phyloP scores from a whole-genome alignment of 2,888 invertebrate species.

The Graphium colonna region DNA sequence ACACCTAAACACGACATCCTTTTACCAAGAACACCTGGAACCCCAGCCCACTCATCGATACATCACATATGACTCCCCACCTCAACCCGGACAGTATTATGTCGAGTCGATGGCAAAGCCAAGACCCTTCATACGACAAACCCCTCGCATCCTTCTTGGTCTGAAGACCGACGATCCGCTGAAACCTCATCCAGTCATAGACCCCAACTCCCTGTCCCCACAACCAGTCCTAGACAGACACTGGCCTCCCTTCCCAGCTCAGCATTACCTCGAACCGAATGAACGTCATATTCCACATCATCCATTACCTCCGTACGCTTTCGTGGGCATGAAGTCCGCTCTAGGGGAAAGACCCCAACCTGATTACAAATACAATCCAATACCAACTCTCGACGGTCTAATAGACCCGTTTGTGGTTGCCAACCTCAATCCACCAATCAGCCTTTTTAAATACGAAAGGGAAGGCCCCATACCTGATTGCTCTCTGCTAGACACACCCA shows the following conservation, averaged over 20 bases:
- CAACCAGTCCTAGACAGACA: conserved; percentile 60
- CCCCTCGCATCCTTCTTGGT: conserved; percentile 66
- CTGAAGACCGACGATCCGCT: conserved; percentile 62
- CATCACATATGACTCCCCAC: conserved; percentile 62
- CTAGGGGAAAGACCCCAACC: conserved; percentile 61
- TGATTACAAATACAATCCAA: conserved; percentile 65
- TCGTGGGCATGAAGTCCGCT: conserved; percentile 68
- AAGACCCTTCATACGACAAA: conserved; percentile 43
- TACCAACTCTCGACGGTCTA: conserved; percentile 60
- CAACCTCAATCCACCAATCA: conserved; percentile 56
- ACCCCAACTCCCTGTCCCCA: conserved; percentile 62
- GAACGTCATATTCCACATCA: conserved; percentile 57
- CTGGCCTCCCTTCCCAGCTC: conserved; percentile 72
- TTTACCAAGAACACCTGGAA: too few relatives aligned
- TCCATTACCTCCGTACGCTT: conserved; percentile 64
- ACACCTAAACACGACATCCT: too few relatives aligned
- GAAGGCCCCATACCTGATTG: conserved; percentile 70
- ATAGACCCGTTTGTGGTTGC: conserved; percentile 64
- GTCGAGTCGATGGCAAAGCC: conserved; percentile 62
- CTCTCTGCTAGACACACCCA: conserved; percentile 50
- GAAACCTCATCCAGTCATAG: conserved; percentile 52
- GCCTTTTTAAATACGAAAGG: conserved; percentile 65
- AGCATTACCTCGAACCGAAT: conserved; percentile 63
- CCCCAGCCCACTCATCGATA: conserved; percentile 70
- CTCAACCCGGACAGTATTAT: conserved; percentile 65